Conservation (phyloP, 2,113 vertebrate species). For the Callithrix jacchus region DNA sequence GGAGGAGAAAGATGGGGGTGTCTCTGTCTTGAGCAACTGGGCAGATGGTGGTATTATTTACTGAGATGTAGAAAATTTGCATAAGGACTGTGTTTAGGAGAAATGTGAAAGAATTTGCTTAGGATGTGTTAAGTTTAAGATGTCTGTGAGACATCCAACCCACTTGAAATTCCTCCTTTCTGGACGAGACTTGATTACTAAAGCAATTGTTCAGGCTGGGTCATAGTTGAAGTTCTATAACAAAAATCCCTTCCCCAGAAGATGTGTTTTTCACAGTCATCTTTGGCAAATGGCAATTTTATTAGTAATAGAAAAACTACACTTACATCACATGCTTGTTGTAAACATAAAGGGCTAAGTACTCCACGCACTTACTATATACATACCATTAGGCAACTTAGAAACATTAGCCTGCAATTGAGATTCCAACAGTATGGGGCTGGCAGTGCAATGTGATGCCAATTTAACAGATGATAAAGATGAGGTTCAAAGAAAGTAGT, state of each 20-base stretch:
- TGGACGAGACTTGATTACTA: neutral
- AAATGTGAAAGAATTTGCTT: conserved; percentile 2
- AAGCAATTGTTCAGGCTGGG: neutral
- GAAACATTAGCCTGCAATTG: neutral
- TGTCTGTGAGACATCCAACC: neutral
- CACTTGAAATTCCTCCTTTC: neutral
- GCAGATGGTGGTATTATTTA: neutral
- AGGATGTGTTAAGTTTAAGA: neutral
- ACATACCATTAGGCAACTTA: neutral
- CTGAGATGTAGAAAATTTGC: neutral
- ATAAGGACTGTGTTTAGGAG: neutral
- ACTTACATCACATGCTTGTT: neutral
- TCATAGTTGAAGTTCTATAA: neutral
- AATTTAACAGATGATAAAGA: neutral
- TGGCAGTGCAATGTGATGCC: neutral
- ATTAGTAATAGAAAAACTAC: neutral
- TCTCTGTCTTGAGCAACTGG: neutral
- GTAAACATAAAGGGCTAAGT: neutral
- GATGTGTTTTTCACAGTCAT: neutral
- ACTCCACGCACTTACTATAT: neutral
- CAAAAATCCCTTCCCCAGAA: neutral
- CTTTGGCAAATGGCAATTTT: neutral
- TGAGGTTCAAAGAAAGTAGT: neutral
- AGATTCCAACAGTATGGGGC: neutral
- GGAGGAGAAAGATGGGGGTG: neutral